Evolutionary conservation across 2,113 vertebrate species (phyloP).

Genomic region (Penelope pileata): DNA sequence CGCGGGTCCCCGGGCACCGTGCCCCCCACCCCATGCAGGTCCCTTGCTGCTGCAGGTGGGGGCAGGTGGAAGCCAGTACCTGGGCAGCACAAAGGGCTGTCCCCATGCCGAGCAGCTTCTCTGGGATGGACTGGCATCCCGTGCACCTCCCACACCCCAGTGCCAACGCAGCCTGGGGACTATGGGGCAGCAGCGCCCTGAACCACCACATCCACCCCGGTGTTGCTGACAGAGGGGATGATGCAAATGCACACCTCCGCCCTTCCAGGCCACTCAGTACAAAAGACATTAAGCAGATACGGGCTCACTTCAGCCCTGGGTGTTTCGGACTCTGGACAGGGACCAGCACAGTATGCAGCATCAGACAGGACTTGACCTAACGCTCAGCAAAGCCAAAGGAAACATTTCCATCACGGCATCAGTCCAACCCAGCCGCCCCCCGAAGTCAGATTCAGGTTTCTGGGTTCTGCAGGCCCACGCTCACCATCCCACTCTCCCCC

Average conservation of each 20-base stretch:
- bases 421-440: not conserved
- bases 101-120: fast-evolving
- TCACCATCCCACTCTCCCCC: not conserved
- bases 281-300: not conserved
- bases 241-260: not conserved
- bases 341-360: not conserved
- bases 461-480: not conserved
- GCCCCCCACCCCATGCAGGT: no score
- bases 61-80: not conserved
- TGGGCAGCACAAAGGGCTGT: not conserved
- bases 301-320: not conserved
- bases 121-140: fast-evolving
- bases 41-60: not conserved
- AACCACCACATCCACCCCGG: not conserved
- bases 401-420: not conserved
- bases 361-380: not conserved
- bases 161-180: fast-evolving
- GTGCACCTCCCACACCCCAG: fast-evolving
- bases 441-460: not conserved
- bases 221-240: not conserved
- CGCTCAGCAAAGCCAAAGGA: not conserved
- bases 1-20: no score
- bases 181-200: fast-evolving
- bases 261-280: no score
- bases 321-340: not conserved